Conservation (phyloP, 2,888 invertebrate species). For the Mechanitis messenoides region DNA sequence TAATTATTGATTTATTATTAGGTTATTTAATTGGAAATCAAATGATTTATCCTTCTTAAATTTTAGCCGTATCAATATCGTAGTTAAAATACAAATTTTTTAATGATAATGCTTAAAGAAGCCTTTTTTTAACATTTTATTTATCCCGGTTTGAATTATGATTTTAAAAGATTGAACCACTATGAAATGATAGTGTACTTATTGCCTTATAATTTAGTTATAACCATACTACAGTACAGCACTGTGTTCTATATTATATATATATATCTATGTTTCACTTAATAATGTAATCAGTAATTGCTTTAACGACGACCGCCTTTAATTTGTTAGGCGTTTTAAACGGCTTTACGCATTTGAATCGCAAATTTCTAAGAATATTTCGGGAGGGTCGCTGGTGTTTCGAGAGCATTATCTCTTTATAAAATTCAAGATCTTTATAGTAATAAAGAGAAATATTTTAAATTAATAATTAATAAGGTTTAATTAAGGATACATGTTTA, state of each 20-base stretch:
- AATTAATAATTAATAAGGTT: constrained; percentile 41
- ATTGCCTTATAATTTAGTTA: not conserved
- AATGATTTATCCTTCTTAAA: no score
- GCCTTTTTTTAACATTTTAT: no score
- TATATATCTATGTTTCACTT: constrained; percentile 50
- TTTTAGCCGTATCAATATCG: no score
- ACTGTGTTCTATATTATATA: constrained; percentile 19
- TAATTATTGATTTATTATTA: constrained; percentile 29
- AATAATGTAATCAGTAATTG: constrained; percentile 75
- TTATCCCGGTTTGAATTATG: no score
- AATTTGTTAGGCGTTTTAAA: constrained; percentile 77
- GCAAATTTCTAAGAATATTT: constrained; percentile 76
- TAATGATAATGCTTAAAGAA: no score
- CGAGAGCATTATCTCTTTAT: constrained; percentile 74
- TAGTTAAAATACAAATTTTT: no score
- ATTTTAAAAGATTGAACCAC: no score
- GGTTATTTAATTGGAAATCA: no score
- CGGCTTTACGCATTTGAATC: constrained; percentile 76
- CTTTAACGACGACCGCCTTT: constrained; percentile 73
- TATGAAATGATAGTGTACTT: no score
- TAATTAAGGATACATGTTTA: constrained; percentile 21
- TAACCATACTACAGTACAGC: not conserved
- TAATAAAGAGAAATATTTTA: constrained; percentile 67
- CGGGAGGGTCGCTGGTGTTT: constrained; percentile 71
- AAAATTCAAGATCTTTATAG: constrained; percentile 71